Base-by-base conservation (phyloP, 2,113 vertebrate genomes). In the Nicator chloris region DNA sequence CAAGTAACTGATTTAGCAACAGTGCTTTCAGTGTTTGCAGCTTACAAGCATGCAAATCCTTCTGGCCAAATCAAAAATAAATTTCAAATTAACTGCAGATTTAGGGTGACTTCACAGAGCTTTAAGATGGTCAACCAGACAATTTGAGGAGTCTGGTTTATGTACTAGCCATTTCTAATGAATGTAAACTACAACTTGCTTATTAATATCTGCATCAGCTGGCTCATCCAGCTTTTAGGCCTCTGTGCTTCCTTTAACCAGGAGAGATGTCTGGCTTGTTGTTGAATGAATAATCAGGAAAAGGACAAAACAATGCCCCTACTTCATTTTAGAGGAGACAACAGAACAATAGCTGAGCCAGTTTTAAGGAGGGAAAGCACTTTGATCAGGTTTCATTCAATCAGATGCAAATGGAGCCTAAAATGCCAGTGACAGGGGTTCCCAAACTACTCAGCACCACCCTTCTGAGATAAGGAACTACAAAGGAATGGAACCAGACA, bases 141-240 rank as follows among this genome's bases (percentile, higher is more conserved):
- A 61, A 14, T 49, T 56, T 31, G 39, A 89, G 45, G 49, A 30
- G 63, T 14, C 45, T n/a, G 8, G 28, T 63, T 87, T 56, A 86
- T 39, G 10, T 11, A 30, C 39, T 30, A 37, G 45, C 26, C 1
- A 4, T 57, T 71, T 4, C 0, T 49, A 61, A 76, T 0, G 0
- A 44, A 12, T 8, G 31, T 53, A 27, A 87, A 77, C 26, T 64
- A 30, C 5, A 27, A 39, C 23, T 79, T 72, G n/a, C 5, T 79
- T 33, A 49, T 20, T 40, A 63, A 2, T 65, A 72, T n/a, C 19
- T 1, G 1, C 35, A 44, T 56, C 63, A 64, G 66, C 64, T 35
- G 45, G 59, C 28, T 88, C 35, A 66, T 30, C 35, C 56, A 35
- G 39, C 22, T 71, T 83, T 86, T 33, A 35, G 53, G 51, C 24